Base-by-base conservation (phyloP, 2,888 invertebrate genomes). In the Leptinotarsa haldemani region DNA sequence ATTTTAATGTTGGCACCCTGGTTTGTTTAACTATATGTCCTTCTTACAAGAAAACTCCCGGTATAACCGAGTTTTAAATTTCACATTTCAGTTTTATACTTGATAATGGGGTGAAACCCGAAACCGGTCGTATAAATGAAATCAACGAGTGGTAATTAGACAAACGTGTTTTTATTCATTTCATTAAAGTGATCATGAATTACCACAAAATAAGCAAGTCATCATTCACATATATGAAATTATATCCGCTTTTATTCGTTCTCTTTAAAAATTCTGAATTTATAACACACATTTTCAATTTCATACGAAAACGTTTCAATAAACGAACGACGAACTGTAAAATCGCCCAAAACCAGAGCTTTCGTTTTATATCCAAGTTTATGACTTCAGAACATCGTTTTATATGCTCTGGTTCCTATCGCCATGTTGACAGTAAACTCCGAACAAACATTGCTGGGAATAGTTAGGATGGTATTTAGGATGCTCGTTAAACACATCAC, bases 291-390 rank as follows among this genome's bases (percentile, higher is more conserved):
- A 52, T 52, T 52, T 52, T 52, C 7, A n/a, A 52, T 52, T 52
- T 18, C 18, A 13, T 18, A 9, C 9, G 18, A 52, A 18, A 52
- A 18, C 18, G 18, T 52, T 18, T 4, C 18, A 12, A 52, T 18
- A 3, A n/a, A 12, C 52, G 9, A 52, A 18, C 18, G 52, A 18
- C 52, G 52, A 52, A 52, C 18, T 18, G 52, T 18, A 52, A 52
- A 52, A 52, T 18, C 52, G 52, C 18, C 18, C 52, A 18, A 12
- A 52, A 18, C 52, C 52, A 5, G 52, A 52, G 52, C 52, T 52
- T 52, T 18, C 52, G 52, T 52, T 52, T 52, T 52, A 52, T 52
- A 18, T 52, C 18, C 52, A 52, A 18, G 52, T 52, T 52, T 52
- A 52, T 52, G 18, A 52, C 52, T 52, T 18, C 52, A 18, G 9